phyloP scores from a whole-genome alignment of 2,797 vertebrate genomes.

The Taenioides sp. region DNA sequence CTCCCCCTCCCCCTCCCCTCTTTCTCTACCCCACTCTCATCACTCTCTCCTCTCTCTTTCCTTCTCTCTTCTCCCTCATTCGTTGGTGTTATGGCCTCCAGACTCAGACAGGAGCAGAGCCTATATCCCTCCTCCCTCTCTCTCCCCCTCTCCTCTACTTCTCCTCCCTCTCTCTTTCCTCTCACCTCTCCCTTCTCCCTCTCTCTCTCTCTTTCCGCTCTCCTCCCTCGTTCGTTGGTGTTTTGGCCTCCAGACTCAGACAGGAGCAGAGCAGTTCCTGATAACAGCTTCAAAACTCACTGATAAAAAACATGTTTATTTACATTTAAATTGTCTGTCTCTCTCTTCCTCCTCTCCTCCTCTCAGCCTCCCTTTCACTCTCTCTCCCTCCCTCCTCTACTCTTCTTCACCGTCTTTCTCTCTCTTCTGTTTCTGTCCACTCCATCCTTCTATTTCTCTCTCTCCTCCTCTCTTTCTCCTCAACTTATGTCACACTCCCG shows the following conservation, averaged over 20 bases:
- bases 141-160: too few relatives aligned
- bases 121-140: too few relatives aligned
- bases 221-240: not conserved
- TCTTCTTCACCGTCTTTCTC: not conserved
- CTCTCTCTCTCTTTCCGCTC: not conserved
- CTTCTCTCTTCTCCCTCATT: not conserved
- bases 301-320: slow-evolving; percentile 5
- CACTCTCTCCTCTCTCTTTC: too few relatives aligned
- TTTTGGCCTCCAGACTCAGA: not conserved
- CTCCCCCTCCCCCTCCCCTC: too few relatives aligned
- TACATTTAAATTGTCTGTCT: slow-evolving; percentile 1
- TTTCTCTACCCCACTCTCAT: too few relatives aligned
- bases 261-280: not conserved
- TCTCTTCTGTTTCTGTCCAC: too few relatives aligned
- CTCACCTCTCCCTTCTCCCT: not conserved
- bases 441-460: too few relatives aligned
- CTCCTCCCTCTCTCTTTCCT: not conserved
- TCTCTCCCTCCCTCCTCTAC: not conserved
- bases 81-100: not conserved
- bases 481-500: too few relatives aligned
- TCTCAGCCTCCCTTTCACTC: not conserved
- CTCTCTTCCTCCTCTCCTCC: too few relatives aligned
- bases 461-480: too few relatives aligned
- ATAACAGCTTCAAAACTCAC: not conserved
- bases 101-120: not conserved